These are phyloP conservation scores for Anagrus nilaparvatae DNA, from an alignment of 1,140 invertebrate genomes.

Conservation along the genomic window DNA sequence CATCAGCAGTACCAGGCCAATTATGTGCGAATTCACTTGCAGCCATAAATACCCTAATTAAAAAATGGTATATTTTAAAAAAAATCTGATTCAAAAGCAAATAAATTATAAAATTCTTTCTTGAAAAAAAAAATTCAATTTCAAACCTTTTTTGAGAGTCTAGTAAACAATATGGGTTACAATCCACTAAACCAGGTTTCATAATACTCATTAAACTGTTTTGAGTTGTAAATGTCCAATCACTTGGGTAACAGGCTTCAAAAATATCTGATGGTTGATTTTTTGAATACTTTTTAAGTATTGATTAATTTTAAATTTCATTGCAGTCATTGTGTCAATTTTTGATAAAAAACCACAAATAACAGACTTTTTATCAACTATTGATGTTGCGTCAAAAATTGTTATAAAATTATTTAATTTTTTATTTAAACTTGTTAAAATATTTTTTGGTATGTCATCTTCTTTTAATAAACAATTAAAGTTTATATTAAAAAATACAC, in stretches of 20 bases:
- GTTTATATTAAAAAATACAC: slow-evolving; percentile 19
- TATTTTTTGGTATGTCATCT: no score
- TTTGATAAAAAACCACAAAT: slow-evolving; percentile 21
- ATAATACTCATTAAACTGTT: slow-evolving; percentile 20
- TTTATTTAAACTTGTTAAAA: no score
- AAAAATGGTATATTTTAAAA: background rate
- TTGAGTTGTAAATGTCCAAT: background rate
- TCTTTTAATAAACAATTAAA: slow-evolving; percentile 11
- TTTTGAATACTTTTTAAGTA: slow-evolving; percentile 10
- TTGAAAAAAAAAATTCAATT: background rate
- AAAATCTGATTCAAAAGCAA: no score
- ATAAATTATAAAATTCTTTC: slow-evolving; percentile 2
- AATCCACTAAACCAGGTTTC: slow-evolving; percentile 16
- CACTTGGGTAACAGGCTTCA: background rate
- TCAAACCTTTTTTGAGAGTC: slow-evolving; percentile 16
- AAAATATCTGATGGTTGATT: no score
- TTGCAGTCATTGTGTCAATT: background rate
- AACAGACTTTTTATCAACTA: background rate
- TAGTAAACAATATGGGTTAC: slow-evolving; percentile 16
- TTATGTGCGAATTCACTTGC: slow-evolving; percentile 24
- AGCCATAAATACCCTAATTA: slow-evolving; percentile 25
- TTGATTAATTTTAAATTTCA: background rate
- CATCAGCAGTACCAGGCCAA: slow-evolving; percentile 26
- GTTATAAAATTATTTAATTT: slow-evolving; percentile 16
- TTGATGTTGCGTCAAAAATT: slow-evolving; percentile 17